phyloP scores from a whole-genome alignment of 53 echinoderm and acorn worm species.

The Actinopyga echinites region DNA sequence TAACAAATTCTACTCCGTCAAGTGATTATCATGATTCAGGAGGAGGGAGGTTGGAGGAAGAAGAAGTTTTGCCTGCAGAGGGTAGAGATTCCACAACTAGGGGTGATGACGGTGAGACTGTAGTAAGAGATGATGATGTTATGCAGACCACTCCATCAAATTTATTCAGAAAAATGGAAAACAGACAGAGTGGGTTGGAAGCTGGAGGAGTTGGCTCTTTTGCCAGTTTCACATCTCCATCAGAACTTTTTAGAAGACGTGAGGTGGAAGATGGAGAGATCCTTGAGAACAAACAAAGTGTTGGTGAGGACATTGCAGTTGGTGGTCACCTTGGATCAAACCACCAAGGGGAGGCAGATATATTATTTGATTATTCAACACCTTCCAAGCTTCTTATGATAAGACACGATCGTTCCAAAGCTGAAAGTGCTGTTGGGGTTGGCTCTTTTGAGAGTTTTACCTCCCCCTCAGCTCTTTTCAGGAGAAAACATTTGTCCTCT shows the following conservation, averaged over 20 bases:
- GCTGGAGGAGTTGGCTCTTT: slow-evolving; percentile 31
- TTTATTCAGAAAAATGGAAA: not conserved
- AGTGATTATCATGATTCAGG: not conserved
- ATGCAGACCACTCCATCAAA: slow-evolving; percentile 9
- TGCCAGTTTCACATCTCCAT: slow-evolving; percentile 25
- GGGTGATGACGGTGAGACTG: too few species aligned
- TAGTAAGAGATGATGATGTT: not conserved
- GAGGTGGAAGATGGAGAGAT: not conserved
- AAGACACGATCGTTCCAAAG: not conserved
- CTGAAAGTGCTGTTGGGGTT: slow-evolving; percentile 10
- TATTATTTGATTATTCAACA: not conserved
- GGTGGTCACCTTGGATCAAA: not conserved
- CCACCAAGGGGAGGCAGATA: not conserved
- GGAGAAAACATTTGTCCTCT: not conserved
- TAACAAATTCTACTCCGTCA: too few species aligned
- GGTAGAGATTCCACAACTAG: too few species aligned
- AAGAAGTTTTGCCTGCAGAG: too few species aligned
- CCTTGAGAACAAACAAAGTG: not conserved
- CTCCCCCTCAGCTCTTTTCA: slow-evolving; percentile 11
- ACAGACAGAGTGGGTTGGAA: not conserved
- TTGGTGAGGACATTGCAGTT: not conserved
- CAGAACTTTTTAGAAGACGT: not conserved
- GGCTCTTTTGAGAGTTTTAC: slow-evolving; percentile 35
- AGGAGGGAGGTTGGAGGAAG: too few species aligned
- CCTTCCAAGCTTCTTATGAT: slow-evolving; percentile 25